Percentiles rank a stretch among this genome's conserved stretches.
Evolutionary conservation across 2,113 vertebrate species (phyloP).

Genomic region (Tetraodon nigroviridis): DNA sequence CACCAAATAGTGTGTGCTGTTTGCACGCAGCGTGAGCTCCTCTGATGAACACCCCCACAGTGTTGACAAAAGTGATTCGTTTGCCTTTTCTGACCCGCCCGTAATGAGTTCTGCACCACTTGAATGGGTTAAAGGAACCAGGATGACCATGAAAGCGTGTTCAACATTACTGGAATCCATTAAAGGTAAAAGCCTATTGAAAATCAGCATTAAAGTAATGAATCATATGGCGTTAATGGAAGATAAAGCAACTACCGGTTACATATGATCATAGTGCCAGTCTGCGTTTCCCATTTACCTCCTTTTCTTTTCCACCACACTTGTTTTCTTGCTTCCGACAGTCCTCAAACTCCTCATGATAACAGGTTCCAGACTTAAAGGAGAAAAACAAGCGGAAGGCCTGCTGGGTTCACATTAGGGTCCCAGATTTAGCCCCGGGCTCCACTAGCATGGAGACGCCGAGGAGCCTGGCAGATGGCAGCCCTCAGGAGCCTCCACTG

Average conservation of each 20-base stretch:
- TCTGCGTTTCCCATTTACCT: slow-evolving; percentile 50
- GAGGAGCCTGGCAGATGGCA: slow-evolving; percentile 9
- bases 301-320: slow-evolving; percentile 16
- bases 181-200: slow-evolving; percentile 32
- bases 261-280: slow-evolving; percentile 54
- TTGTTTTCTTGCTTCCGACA: slow-evolving; percentile 1
- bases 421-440: slow-evolving; percentile 35
- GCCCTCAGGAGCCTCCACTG: slow-evolving; percentile 1
- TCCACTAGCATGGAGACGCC: slow-evolving; percentile 29
- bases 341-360: slow-evolving; percentile 31
- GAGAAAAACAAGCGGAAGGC: slow-evolving; percentile 22
- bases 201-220: background rate
- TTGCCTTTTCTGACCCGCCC: slow-evolving; percentile 58
- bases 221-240: background rate
- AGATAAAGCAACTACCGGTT: background rate
- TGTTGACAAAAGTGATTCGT: slow-evolving; percentile 63
- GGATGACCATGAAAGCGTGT: slow-evolving; percentile 33
- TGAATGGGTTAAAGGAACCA: slow-evolving; percentile 53
- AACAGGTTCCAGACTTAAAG: slow-evolving; percentile 39
- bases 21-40: slow-evolving; percentile 53
- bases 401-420: slow-evolving; percentile 23
- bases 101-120: slow-evolving; percentile 53
- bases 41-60: slow-evolving; percentile 55
- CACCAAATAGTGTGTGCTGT: slow-evolving; percentile 42
- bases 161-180: slow-evolving; percentile 41